phyloP scores from a whole-genome alignment of 2,888 invertebrate species.

The Chrysodeixis includens region DNA sequence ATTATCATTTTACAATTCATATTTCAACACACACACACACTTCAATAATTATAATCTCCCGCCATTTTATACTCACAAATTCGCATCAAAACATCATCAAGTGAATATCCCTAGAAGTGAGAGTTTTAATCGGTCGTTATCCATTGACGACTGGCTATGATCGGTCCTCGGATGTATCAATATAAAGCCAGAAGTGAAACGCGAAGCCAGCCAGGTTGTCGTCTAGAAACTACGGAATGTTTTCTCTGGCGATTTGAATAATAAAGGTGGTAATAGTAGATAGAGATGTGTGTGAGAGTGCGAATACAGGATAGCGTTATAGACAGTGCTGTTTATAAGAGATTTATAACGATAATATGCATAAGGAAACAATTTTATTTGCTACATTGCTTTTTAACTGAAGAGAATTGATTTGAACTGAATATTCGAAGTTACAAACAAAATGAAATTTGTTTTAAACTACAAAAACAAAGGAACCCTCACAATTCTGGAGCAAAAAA shows the following conservation, averaged over 20 bases:
- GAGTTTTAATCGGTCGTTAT: constrained; percentile 19
- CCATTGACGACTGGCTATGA: constrained; percentile 24
- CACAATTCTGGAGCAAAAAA: too few species aligned
- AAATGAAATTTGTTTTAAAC: too few species aligned
- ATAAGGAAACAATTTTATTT: too few species aligned
- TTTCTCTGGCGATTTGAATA: constrained; percentile 49
- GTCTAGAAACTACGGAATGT: constrained; percentile 43
- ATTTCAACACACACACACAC: background rate
- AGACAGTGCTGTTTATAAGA: background rate
- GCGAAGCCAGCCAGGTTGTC: constrained; percentile 37
- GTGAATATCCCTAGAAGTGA: constrained; percentile 2
- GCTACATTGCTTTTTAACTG: background rate
- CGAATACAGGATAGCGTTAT: background rate
- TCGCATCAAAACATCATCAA: constrained; percentile 10
- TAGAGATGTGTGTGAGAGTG: constrained; percentile 23
- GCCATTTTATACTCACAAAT: background rate
- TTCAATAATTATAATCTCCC: background rate
- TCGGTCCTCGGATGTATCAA: constrained; percentile 8
- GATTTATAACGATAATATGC: too few species aligned
- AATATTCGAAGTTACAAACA: too few species aligned
- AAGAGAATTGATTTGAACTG: too few species aligned
- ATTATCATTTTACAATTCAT: too few species aligned
- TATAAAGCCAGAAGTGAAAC: constrained; percentile 41
- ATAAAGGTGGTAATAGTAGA: constrained; percentile 39
- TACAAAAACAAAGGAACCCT: too few species aligned